Base-by-base conservation (phyloP, 2,888 invertebrate genomes). In the Hypercompe scribonia region DNA sequence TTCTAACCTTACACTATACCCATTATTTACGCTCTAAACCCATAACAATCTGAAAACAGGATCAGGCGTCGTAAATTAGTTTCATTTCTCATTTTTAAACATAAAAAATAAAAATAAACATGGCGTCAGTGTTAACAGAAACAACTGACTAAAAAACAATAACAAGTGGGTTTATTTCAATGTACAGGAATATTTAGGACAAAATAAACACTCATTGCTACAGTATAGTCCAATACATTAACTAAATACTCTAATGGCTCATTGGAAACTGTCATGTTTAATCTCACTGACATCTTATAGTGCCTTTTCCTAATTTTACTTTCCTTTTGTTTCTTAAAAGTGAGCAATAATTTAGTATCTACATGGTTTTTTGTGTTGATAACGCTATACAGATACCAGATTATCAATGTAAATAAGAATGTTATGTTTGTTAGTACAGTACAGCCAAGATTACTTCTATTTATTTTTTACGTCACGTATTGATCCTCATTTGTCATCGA, bases 131-230 rank as follows among this genome's bases (percentile, higher is more conserved):
- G 36, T 58, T 50, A 36, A 50, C 58, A 36, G 58, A 50, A 70
- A 65, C 65, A 13, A 65, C 50, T 61, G 28, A 61, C 61, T 61
- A 28, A 33, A 54, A 50, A 50, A 70, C 65, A 28, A 50, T 54
- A 28, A 65, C 10, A 50, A 46, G 4, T 15, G 50, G 70, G 65
- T 70, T 70, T 70, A 70, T 70, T 70, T 65, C 28, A 24, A 33
- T 31, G 34, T 54, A 33, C 11, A 50, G 36, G 36, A 64, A 64
- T 70, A 64, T n/a, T 64, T 64, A 15, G 33, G 7, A 24, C 28
- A n/a, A 28, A 63, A 63, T 64, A 28, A 69, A 68, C n/a, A 50
- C 34, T 36, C 5, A 33, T 10, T 63, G 2, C 10, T 63, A 33
- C 42, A 54, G 24, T 58, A 31, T 31, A 33, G 8, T 2, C 31